phyloP scores from a whole-genome alignment of 2,113 vertebrate species.

The Oplegnathus fasciatus region DNA sequence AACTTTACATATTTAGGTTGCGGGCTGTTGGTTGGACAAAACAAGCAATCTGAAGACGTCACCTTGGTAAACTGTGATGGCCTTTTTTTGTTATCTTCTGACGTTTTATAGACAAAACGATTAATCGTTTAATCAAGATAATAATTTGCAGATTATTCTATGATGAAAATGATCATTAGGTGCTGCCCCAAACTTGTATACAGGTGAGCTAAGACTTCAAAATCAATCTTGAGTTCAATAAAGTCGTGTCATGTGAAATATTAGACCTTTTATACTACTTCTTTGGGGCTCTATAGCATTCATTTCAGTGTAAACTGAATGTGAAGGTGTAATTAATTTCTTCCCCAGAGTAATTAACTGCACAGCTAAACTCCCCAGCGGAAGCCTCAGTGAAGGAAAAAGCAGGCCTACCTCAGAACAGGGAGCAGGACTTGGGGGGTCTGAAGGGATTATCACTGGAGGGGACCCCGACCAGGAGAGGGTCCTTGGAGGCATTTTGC shows the following conservation, averaged over 20 bases:
- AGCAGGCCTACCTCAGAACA: constrained; percentile 82
- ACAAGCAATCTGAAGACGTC: neutral
- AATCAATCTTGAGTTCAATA: too few relatives aligned
- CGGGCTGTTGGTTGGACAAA: neutral
- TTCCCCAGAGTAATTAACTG: constrained; percentile 1
- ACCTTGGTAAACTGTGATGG: neutral
- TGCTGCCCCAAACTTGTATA: neutral
- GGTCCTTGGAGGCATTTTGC: constrained; percentile 86
- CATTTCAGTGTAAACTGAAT: neutral
- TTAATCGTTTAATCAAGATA: neutral
- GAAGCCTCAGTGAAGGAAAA: neutral
- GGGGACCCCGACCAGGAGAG: constrained; percentile 85
- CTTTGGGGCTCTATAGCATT: neutral
- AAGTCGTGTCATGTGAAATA: neutral
- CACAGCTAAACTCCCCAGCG: neutral
- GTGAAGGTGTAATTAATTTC: constrained; percentile 13
- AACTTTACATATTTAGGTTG: neutral
- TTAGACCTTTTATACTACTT: neutral
- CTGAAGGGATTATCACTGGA: constrained; percentile 88
- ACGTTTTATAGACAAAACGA: neutral
- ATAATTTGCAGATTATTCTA: neutral
- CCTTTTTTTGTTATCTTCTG: neutral
- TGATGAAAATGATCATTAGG: neutral
- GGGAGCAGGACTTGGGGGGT: constrained; percentile 85
- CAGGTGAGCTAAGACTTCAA: too few relatives aligned